These are phyloP conservation scores for Helicoverpa assulta DNA, from an alignment of 2,888 invertebrate species.

Conservation along the genomic window DNA sequence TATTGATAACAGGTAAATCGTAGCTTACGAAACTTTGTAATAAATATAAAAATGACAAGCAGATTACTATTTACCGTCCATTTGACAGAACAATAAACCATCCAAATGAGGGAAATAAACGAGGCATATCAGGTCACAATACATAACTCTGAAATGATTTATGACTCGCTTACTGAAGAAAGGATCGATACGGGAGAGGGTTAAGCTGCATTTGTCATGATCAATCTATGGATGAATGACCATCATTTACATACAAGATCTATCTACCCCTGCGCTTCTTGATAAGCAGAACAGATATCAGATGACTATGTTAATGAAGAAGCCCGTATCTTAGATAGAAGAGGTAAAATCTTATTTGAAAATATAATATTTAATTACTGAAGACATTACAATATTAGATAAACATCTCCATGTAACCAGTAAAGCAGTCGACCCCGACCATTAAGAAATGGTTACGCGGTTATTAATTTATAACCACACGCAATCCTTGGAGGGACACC, in stretches of 20 bases:
- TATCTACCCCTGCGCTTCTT: background rate
- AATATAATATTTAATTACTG: background rate
- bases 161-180: constrained; percentile 26
- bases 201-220: background rate
- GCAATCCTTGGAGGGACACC: constrained; percentile 62
- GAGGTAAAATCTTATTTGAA: background rate
- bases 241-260: background rate
- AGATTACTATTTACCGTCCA: background rate
- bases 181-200: background rate
- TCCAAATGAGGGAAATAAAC: constrained; percentile 29
- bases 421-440: background rate
- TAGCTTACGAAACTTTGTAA: background rate
- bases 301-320: background rate
- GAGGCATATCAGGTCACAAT: constrained; percentile 38
- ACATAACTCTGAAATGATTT: constrained; percentile 43
- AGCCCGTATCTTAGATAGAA: background rate
- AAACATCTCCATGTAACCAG: background rate
- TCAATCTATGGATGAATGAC: background rate
- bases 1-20: background rate
- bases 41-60: background rate
- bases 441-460: background rate
- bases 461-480: background rate
- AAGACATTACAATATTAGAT: background rate
- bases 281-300: background rate
- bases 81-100: constrained; percentile 1